These are phyloP conservation scores for Halichondria panicea DNA, from an alignment of 37 sponge, comb jelly and placozoan species.

Conservation along the genomic window DNA sequence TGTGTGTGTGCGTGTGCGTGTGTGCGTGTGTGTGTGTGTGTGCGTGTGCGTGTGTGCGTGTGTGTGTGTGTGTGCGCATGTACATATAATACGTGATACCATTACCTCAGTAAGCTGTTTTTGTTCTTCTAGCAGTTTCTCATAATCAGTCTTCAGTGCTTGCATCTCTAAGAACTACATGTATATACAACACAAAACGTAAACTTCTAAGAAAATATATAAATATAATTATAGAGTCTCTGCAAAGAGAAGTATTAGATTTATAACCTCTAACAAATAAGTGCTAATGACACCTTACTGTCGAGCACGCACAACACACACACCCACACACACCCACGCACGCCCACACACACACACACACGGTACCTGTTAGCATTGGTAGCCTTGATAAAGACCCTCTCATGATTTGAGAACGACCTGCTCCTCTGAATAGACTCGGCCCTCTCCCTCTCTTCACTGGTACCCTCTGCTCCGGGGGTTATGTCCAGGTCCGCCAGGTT, in stretches of 20 bases:
- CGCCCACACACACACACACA: constrained; percentile 3
- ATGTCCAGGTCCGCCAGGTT: constrained; percentile 42
- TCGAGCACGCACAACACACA: not conserved
- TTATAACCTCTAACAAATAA: no score
- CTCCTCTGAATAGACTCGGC: constrained; percentile 21
- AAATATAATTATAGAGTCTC: constrained; percentile 31
- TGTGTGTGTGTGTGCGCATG: not conserved
- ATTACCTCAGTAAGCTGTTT: constrained; percentile 37
- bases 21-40: not conserved
- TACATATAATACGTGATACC: not conserved
- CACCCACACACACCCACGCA: no score
- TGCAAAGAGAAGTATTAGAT: not conserved
- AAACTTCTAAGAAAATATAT: no score
- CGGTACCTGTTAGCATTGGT: constrained; percentile 1
- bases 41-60: not conserved
- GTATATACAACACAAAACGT: no score
- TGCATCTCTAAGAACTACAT: constrained; percentile 35
- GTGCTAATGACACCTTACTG: no score
- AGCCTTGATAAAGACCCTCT: constrained; percentile 25
- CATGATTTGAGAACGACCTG: constrained; percentile 49
- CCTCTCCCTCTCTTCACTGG: not conserved
- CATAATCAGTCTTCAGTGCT: constrained; percentile 15
- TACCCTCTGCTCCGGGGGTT: not conserved
- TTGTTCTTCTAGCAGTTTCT: constrained; percentile 23
- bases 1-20: no score